Evolutionary conservation across 2,888 invertebrate genomes (phyloP).

Genomic region (Lordiphosa andalusiaca): DNA sequence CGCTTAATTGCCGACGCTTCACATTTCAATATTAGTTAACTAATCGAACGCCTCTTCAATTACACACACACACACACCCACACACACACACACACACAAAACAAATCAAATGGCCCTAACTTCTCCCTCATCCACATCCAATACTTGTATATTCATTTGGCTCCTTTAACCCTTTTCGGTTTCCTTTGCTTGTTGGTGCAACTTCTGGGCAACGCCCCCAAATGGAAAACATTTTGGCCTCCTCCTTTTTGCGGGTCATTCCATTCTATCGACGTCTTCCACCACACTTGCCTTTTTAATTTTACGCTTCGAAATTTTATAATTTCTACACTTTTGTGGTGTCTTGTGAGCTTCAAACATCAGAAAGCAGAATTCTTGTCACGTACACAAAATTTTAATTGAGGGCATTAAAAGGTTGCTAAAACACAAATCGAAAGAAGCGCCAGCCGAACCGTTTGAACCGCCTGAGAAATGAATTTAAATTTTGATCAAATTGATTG

Average conservation of each 20-base stretch:
- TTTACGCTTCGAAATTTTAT: constrained; percentile 69
- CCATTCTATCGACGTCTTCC: constrained; percentile 13
- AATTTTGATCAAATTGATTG: constrained; percentile 31
- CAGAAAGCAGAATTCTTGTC: constrained; percentile 73
- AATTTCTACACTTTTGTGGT: constrained; percentile 57
- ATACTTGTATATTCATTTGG: constrained; percentile 5
- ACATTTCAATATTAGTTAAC: constrained; percentile 28
- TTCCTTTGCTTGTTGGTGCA: constrained; percentile 35
- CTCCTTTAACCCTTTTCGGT: constrained; percentile 34
- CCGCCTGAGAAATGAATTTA: constrained; percentile 47
- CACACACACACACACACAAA: neutral
- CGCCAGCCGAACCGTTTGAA: constrained; percentile 34
- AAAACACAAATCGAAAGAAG: constrained; percentile 9
- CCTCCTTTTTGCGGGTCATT: constrained; percentile 43
- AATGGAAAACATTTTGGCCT: constrained; percentile 37
- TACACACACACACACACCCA: constrained; percentile 4
- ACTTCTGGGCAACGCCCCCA: constrained; percentile 51
- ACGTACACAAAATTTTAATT: constrained; percentile 78
- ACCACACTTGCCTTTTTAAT: constrained; percentile 57
- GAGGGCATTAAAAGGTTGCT: constrained; percentile 67
- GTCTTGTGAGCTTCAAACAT: constrained; percentile 45
- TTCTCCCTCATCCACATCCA: constrained; percentile 19
- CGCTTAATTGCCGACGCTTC: constrained; percentile 17
- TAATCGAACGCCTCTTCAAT: constrained; percentile 38
- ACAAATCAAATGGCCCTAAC: neutral